Conservation (phyloP, 2,797 vertebrate genomes). For the Fistularia commersonii region DNA sequence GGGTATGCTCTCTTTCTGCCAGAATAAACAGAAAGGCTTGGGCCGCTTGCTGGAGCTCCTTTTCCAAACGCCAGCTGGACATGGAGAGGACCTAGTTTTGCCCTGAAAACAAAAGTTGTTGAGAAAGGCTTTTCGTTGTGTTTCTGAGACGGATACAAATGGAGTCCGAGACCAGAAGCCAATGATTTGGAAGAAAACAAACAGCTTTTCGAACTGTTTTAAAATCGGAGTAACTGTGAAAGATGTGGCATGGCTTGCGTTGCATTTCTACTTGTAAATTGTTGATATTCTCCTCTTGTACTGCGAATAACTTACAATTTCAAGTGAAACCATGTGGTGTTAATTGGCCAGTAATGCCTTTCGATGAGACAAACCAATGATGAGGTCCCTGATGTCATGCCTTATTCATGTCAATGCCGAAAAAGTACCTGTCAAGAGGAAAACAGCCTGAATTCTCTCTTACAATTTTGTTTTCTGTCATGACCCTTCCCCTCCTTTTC, state of each 20-base stretch:
- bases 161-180: constrained; percentile 30
- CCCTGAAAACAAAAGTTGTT: constrained; percentile 42
- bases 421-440: no score
- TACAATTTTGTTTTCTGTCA: constrained; percentile 2
- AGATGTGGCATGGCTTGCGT: constrained; percentile 15
- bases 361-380: not conserved
- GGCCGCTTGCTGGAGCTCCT: constrained; percentile 36
- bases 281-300: no score
- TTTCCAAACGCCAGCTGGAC: constrained; percentile 52
- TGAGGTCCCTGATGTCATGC: no score
- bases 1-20: constrained; percentile 58
- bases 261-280: not conserved
- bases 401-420: no score
- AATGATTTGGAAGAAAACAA: constrained; percentile 4
- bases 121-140: constrained; percentile 12
- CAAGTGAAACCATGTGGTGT: not conserved
- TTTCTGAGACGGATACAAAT: constrained; percentile 19
- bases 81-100: constrained; percentile 28
- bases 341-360: not conserved
- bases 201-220: not conserved
- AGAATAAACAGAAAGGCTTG: constrained; percentile 65
- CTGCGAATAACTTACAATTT: not conserved
- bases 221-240: constrained; percentile 10
- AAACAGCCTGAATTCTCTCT: no score
- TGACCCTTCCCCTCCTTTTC: constrained; percentile 16